Conservation (phyloP, 2,888 invertebrate genomes). For the Parthenolecanium corni region DNA sequence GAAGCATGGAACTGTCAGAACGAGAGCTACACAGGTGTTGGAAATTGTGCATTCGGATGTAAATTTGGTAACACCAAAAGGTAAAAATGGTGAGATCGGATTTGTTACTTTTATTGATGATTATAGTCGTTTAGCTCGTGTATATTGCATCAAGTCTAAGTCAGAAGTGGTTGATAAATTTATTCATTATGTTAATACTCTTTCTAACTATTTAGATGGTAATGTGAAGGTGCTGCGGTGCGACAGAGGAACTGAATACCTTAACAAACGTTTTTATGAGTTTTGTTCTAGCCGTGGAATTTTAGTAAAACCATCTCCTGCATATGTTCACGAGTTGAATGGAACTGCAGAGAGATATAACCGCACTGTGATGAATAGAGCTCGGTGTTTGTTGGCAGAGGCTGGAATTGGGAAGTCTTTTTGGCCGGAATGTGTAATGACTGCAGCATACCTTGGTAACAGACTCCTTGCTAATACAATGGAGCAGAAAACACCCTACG, state of each 20-base stretch:
- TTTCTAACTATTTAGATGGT: conserved; percentile 26
- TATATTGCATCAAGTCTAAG: conserved; percentile 32
- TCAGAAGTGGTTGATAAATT: conserved; percentile 30
- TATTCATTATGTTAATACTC: conserved; percentile 29
- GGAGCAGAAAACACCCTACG: conserved; percentile 34
- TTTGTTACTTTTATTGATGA: conserved; percentile 33
- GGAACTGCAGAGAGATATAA: conserved; percentile 29
- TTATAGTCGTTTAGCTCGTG: conserved; percentile 31
- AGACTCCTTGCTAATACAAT: conserved; percentile 27
- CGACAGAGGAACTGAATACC: conserved; percentile 30
- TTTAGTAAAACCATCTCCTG: conserved; percentile 23
- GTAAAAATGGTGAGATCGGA: conserved; percentile 31
- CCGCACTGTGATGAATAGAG: conserved; percentile 3
- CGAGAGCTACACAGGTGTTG: background rate
- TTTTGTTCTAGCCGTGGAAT: conserved; percentile 27
- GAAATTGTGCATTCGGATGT: conserved; percentile 20
- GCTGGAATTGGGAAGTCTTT: conserved; percentile 1
- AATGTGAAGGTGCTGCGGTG: conserved; percentile 28
- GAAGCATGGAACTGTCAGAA: no score
- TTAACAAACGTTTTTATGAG: conserved; percentile 29
- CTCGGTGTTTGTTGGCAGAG: background rate
- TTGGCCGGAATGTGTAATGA: conserved; percentile 25
- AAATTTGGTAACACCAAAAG: conserved; percentile 7
- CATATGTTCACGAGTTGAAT: conserved; percentile 29
- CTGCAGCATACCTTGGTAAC: conserved; percentile 25